Conservation (phyloP, 2,797 vertebrate species). For the Columba guinea region DNA sequence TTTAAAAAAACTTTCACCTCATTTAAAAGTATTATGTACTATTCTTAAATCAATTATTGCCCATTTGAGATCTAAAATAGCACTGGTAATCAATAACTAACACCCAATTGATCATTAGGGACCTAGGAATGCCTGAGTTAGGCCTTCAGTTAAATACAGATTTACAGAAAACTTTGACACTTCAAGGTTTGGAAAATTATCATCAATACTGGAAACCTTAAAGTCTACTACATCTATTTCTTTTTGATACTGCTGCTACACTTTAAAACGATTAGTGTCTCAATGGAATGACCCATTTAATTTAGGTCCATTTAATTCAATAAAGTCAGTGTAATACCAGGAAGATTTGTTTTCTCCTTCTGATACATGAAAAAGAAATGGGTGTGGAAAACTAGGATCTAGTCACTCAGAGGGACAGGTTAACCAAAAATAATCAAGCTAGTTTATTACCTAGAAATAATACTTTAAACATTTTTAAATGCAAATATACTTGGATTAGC, state of each 20-base stretch:
- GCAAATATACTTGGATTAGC: background rate
- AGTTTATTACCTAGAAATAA: background rate
- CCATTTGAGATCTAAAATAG: background rate
- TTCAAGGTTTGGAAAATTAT: background rate
- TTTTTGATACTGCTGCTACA: background rate
- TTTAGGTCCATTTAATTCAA: background rate
- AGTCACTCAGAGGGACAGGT: background rate
- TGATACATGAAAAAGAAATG: background rate
- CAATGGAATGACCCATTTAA: background rate
- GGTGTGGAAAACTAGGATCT: background rate
- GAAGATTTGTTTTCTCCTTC: background rate
- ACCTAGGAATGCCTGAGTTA: background rate
- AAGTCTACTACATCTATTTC: background rate
- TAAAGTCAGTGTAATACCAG: background rate
- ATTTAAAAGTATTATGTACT: background rate
- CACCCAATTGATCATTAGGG: background rate
- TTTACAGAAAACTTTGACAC: background rate
- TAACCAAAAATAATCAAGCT: background rate
- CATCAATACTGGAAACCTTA: background rate
- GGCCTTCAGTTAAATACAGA: background rate
- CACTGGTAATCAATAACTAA: background rate
- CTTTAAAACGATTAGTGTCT: background rate
- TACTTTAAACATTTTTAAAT: background rate
- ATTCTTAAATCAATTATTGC: background rate
- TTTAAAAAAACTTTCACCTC: background rate